These are phyloP conservation scores for Agrotis clavis DNA, from an alignment of 2,888 invertebrate genomes.

Conservation along the genomic window DNA sequence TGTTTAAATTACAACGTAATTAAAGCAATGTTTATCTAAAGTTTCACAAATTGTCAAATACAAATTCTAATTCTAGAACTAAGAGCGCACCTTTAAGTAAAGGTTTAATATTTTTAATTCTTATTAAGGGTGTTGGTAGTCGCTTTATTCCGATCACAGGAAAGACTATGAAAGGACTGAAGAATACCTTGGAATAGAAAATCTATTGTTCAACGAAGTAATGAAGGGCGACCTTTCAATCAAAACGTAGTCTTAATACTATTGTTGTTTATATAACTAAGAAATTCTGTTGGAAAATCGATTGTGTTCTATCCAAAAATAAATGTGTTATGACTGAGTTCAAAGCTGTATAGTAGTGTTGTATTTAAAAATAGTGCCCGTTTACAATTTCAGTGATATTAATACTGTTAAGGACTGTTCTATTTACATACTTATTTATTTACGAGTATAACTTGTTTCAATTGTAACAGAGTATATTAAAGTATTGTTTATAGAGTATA, in stretches of 20 bases:
- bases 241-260: slow-evolving; percentile 14
- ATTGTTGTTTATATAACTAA: slow-evolving; percentile 37
- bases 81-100: neutral
- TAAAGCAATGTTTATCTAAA: neutral
- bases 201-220: slow-evolving; percentile 31
- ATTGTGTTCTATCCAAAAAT: slow-evolving; percentile 10
- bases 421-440: neutral
- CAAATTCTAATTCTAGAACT: neutral
- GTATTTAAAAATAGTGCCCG: neutral
- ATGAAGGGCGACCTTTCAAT: slow-evolving; percentile 27
- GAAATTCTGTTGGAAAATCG: slow-evolving; percentile 6
- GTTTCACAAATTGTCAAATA: neutral
- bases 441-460: neutral
- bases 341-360: neutral
- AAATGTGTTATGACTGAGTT: slow-evolving; percentile 8
- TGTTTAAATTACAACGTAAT: neutral
- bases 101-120: neutral
- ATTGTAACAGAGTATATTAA: neutral
- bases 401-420: neutral
- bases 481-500: neutral
- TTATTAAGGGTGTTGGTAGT: neutral
- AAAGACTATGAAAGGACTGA: slow-evolving; percentile 1
- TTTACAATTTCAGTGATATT: slow-evolving; percentile 4
- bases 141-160: slow-evolving; percentile 16
- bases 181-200: slow-evolving; percentile 33